Conservation (phyloP, 2,888 invertebrate species). For the Villa cingulata region DNA sequence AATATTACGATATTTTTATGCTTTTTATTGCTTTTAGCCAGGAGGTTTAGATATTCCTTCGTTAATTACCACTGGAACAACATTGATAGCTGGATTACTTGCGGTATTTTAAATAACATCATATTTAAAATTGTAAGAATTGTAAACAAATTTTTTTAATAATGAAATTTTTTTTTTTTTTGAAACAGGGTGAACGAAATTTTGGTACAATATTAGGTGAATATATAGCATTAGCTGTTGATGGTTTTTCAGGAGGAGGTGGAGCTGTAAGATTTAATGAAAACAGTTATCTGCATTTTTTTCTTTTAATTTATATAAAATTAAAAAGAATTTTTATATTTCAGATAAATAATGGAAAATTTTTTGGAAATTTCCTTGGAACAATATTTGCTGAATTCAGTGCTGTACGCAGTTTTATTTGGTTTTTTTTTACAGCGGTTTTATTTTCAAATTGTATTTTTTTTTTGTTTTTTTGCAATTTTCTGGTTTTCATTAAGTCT, state of each 20-base stretch:
- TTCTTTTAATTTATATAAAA: neutral
- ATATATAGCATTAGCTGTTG: constrained; percentile 32
- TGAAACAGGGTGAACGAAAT: constrained; percentile 27
- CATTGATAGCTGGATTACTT: constrained; percentile 29
- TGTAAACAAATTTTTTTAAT: too few species aligned
- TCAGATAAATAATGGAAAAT: constrained; percentile 33
- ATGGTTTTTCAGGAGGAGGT: constrained; percentile 34
- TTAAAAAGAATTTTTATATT: too few species aligned
- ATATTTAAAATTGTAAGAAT: too few species aligned
- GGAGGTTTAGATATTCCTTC: constrained; percentile 31
- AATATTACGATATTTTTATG: too few species aligned
- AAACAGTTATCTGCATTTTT: neutral
- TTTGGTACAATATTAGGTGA: constrained; percentile 33
- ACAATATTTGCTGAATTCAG: constrained; percentile 32
- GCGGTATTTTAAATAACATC: constrained; percentile 16
- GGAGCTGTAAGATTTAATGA: constrained; percentile 27
- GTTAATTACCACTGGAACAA: constrained; percentile 27
- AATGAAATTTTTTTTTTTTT: neutral
- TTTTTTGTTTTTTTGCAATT: neutral
- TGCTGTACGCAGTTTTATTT: constrained; percentile 26
- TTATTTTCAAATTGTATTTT: too few species aligned
- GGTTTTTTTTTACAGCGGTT: too few species aligned
- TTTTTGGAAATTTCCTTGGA: constrained; percentile 33
- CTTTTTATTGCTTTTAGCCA: constrained; percentile 18
- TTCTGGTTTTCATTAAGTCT: too few species aligned